Evolutionary conservation across 1,140 invertebrate species (phyloP).

Genomic region (Heliconius eleuchia): DNA sequence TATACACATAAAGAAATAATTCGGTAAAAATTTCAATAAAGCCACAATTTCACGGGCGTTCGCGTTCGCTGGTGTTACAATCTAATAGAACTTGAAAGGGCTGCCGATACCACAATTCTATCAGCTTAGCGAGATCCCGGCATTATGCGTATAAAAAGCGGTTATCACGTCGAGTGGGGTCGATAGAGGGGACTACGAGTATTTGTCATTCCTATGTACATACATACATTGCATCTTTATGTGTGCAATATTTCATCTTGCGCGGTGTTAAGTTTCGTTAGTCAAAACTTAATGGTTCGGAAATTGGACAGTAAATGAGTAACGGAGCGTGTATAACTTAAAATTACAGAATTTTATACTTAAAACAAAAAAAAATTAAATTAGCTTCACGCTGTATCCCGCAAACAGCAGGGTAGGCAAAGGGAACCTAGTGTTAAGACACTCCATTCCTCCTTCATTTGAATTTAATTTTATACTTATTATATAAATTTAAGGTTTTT

Average conservation of each 20-base stretch:
- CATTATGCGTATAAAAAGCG: slow-evolving; percentile 79
- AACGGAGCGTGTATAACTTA: too few relatives aligned
- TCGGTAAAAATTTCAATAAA: slow-evolving; percentile 71
- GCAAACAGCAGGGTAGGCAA: too few relatives aligned
- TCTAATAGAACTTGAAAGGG: slow-evolving; percentile 80
- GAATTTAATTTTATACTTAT: too few relatives aligned
- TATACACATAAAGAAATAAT: slow-evolving; percentile 55
- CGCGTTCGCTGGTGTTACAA: slow-evolving; percentile 75
- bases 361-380: too few relatives aligned
- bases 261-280: not conserved
- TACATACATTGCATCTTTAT: slow-evolving; percentile 10
- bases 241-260: not conserved
- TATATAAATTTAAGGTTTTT: too few relatives aligned
- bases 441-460: too few relatives aligned
- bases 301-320: too few relatives aligned
- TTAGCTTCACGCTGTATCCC: too few relatives aligned
- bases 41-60: slow-evolving; percentile 77
- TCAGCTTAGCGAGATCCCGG: slow-evolving; percentile 78
- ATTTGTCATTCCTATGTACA: slow-evolving; percentile 12
- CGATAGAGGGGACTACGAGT: slow-evolving; percentile 9
- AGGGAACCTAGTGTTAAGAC: too few relatives aligned
- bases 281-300: too few relatives aligned
- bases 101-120: slow-evolving; percentile 79
- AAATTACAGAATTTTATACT: too few relatives aligned
- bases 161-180: slow-evolving; percentile 59